Evolutionary conservation across 2,113 vertebrate species (phyloP).

Genomic region (Alligator sinensis): DNA sequence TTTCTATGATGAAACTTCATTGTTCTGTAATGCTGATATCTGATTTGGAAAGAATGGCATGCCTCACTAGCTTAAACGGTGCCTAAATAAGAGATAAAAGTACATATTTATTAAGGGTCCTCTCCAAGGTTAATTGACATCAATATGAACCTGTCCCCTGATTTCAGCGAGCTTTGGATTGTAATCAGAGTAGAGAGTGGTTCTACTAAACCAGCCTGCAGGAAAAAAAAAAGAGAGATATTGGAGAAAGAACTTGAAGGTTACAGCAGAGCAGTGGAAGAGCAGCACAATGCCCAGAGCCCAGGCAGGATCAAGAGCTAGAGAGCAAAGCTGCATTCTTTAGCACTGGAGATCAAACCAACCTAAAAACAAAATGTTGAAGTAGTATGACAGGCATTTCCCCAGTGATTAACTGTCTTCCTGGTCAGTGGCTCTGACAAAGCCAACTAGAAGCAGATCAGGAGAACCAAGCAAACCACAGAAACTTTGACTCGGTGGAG

Average conservation of each 20-base stretch:
- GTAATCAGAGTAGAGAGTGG: background rate
- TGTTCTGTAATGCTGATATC: background rate
- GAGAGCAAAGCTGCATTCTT: background rate
- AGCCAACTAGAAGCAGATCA: background rate
- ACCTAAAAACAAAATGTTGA: background rate
- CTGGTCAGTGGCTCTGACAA: background rate
- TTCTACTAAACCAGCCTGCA: background rate
- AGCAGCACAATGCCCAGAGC: background rate
- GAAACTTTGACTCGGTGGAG: conserved; percentile 19
- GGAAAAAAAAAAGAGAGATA: background rate
- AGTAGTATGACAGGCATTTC: background rate
- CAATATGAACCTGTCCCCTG: background rate
- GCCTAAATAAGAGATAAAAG: background rate
- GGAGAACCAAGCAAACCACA: background rate
- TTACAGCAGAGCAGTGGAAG: background rate
- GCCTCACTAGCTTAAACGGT: too few species aligned
- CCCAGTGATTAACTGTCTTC: background rate
- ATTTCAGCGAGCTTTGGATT: background rate
- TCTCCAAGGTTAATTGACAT: background rate
- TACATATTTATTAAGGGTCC: background rate
- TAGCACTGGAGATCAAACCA: background rate
- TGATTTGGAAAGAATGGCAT: background rate
- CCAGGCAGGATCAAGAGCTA: background rate
- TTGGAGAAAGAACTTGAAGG: background rate
- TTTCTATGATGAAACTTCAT: background rate